A percentile compares a stretch with the other conserved stretches of the same genome.
phyloP scores from a whole-genome alignment of 2,888 invertebrate genomes.

The Spisula subtruncata region DNA sequence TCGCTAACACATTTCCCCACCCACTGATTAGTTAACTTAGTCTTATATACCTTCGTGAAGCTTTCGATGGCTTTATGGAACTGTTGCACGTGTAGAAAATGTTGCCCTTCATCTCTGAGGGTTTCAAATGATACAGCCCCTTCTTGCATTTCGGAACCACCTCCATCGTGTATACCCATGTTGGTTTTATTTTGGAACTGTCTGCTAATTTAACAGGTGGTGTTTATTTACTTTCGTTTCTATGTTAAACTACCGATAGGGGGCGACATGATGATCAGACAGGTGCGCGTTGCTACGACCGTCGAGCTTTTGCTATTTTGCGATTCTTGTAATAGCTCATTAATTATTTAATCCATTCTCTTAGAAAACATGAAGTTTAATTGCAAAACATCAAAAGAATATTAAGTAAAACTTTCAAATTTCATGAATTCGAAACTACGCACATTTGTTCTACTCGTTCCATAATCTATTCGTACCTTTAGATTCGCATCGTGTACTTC shows the following conservation, averaged over 20 bases:
- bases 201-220: slow-evolving; percentile 32
- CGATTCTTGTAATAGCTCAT: too few species aligned
- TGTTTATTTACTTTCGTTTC: slow-evolving; percentile 40
- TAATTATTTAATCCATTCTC: background rate
- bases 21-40: slow-evolving; percentile 5
- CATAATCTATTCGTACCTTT: too few species aligned
- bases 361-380: background rate
- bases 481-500: too few species aligned
- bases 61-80: slow-evolving; percentile 86
- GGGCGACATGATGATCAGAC: slow-evolving; percentile 49
- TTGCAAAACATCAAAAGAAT: background rate
- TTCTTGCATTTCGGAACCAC: slow-evolving; percentile 78
- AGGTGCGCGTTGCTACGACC: slow-evolving; percentile 57
- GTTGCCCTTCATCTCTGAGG: slow-evolving; percentile 84
- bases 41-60: slow-evolving; percentile 87
- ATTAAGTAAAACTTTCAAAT: background rate
- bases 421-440: slow-evolving; percentile 1
- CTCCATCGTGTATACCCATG: slow-evolving; percentile 64
- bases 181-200: background rate
- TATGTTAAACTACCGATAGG: slow-evolving; percentile 68
- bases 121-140: slow-evolving; percentile 83
- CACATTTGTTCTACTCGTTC: background rate
- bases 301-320: background rate
- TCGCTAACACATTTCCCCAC: background rate
- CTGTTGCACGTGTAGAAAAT: slow-evolving; percentile 84